Evolutionary conservation across 2,888 invertebrate species (phyloP), one percentile per base, ranked within the genome.

Genomic region (Imbricaverruca yamaguchii): DNA sequence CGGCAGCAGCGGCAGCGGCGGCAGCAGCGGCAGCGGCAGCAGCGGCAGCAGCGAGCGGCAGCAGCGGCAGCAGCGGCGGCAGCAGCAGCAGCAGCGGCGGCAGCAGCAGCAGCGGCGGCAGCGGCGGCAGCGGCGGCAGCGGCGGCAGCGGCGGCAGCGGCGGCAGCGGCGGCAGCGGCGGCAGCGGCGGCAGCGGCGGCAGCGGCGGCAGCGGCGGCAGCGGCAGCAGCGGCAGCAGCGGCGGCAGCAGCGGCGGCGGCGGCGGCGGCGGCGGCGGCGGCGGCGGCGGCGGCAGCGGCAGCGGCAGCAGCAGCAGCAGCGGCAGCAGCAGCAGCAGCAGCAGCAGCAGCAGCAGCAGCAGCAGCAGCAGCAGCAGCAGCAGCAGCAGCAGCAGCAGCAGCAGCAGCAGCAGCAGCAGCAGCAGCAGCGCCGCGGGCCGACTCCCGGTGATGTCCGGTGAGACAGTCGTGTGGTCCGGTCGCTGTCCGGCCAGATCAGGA

Each of bases 341-440:
- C 21, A 61, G 69, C 15, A 15, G 81, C 39, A 65, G 69, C 53
- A 74, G 21, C 15, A 23, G 69, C 21, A n/a, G 65, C 23, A 67
- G 69, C 12, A 21, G 69, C 39, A 23, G 77, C 18, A 53, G 77
- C 15, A 77, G 80, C 61, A 18, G 81, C 65, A 59, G 81, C 56
- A 6, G 25, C 53, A 18, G 11, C 18, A 61, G 13, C 18, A 18
- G 55, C 10, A 59, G 39, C 39, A 23, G 63, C 59, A 23, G 69
- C 57, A 63, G 69, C 80, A 57, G 69, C 80, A 39, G 67, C n/a
- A n/a, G 67, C 21, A n/a, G 67, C 21, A n/a, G 67, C 21, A 21
- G 21, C 67, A 21, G 67, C n/a, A 65, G 4, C 21, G 67, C 21
- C 67, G 3, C 67, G 67, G 21, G 21, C n/a, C 3, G 21, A 21